Conservation (phyloP, 2,113 vertebrate species). For the Pluvianellus socialis region DNA sequence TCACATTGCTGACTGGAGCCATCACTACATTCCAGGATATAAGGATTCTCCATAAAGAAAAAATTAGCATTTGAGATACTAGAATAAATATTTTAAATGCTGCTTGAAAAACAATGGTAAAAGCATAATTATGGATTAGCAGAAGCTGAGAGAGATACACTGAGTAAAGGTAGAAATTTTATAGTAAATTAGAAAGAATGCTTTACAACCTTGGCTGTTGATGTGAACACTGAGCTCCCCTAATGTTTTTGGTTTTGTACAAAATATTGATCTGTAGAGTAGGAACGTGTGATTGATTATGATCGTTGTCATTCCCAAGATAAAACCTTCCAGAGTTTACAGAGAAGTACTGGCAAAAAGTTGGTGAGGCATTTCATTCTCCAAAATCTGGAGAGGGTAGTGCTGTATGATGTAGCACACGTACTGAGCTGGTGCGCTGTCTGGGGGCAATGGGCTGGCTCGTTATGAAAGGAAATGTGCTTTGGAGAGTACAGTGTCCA, state of each 20-base stretch:
- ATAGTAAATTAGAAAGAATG: neutral
- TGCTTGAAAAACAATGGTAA: neutral
- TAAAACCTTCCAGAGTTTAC: neutral
- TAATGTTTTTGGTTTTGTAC: neutral
- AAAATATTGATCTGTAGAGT: neutral
- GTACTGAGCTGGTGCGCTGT: fast-evolving
- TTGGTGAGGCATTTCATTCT: neutral
- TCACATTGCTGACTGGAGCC: neutral
- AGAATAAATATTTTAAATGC: neutral
- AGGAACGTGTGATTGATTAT: neutral
- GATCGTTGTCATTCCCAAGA: neutral
- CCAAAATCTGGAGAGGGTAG: neutral
- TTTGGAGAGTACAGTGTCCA: neutral
- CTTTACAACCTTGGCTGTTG: neutral
- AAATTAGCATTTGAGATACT: neutral
- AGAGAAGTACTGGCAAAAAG: neutral
- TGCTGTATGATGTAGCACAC: neutral
- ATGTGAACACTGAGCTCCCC: neutral
- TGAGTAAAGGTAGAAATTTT: neutral
- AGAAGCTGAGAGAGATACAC: neutral
- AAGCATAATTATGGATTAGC: neutral
- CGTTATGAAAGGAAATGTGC: neutral
- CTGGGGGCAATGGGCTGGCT: neutral
- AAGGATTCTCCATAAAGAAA: neutral
- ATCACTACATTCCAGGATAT: neutral